A percentile compares a stretch with the other conserved stretches of the same genome.
Conservation (phyloP, 1,140 invertebrate species). For the Babylonia areolata region DNA sequence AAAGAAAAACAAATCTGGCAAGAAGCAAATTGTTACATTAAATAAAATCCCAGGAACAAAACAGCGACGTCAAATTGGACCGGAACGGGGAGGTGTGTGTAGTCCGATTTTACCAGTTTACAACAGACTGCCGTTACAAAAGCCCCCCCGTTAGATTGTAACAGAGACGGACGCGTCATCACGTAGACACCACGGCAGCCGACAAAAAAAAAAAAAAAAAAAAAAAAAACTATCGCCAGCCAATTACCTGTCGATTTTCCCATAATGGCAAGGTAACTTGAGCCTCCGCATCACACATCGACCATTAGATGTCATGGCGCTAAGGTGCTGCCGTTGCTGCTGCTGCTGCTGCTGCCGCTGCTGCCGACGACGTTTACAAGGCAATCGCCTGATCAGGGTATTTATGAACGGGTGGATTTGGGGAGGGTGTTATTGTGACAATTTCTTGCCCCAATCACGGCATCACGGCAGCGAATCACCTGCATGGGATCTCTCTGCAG, state of each 20-base stretch:
- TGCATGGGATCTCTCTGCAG: not conserved
- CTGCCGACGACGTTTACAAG: not conserved
- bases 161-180: not conserved
- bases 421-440: slow-evolving; percentile 1
- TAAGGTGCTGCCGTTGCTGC: not conserved
- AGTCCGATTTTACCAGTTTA: not conserved
- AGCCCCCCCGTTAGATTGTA: not conserved
- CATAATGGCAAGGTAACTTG: slow-evolving; percentile 14
- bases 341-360: not conserved
- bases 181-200: not conserved
- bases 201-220: not conserved
- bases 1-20: not conserved
- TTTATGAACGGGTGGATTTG: slow-evolving; percentile 8
- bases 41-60: not conserved
- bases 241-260: slow-evolving; percentile 17
- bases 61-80: not conserved
- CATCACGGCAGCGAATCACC: not conserved
- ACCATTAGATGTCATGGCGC: not conserved
- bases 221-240: not conserved
- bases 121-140: not conserved
- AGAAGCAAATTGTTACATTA: not conserved
- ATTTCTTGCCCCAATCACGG: not conserved
- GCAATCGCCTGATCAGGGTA: not conserved
- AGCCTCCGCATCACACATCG: slow-evolving; percentile 18
- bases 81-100: not conserved